Evolutionary conservation across 1,140 invertebrate species (phyloP).

Genomic region (Bombus impatiens): DNA sequence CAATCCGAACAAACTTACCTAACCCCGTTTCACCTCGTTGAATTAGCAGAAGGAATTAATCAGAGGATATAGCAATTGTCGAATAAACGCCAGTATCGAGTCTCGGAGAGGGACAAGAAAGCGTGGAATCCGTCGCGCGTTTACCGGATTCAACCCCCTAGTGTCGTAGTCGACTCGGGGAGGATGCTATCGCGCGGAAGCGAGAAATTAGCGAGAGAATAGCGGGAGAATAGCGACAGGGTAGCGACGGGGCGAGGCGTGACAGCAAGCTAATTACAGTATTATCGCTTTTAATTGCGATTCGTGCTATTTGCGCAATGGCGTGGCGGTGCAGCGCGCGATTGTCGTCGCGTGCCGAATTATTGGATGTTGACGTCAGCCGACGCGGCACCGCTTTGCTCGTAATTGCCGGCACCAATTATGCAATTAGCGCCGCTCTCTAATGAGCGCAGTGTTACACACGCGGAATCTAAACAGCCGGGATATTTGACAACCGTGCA

Average conservation of each 20-base stretch:
- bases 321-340: slow-evolving; percentile 54
- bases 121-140: background rate
- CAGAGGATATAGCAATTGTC: background rate
- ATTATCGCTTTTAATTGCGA: slow-evolving; percentile 77
- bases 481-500: slow-evolving; percentile 25
- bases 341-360: slow-evolving; percentile 78
- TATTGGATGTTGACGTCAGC: slow-evolving; percentile 77
- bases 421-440: slow-evolving; percentile 72
- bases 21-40: background rate
- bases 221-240: background rate
- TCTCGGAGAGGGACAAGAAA: background rate
- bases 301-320: slow-evolving; percentile 71
- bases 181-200: background rate
- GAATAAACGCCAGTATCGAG: slow-evolving; percentile 2
- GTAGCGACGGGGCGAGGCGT: background rate
- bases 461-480: slow-evolving; percentile 65
- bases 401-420: slow-evolving; percentile 71
- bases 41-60: background rate
- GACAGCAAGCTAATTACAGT: slow-evolving; percentile 66
- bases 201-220: background rate
- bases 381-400: slow-evolving; percentile 64
- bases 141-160: background rate
- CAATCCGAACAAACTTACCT: background rate
- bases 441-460: slow-evolving; percentile 66
- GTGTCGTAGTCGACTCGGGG: background rate